Evolutionary conservation across 2,888 invertebrate genomes (phyloP).

Genomic region (Cephus nigrinus): DNA sequence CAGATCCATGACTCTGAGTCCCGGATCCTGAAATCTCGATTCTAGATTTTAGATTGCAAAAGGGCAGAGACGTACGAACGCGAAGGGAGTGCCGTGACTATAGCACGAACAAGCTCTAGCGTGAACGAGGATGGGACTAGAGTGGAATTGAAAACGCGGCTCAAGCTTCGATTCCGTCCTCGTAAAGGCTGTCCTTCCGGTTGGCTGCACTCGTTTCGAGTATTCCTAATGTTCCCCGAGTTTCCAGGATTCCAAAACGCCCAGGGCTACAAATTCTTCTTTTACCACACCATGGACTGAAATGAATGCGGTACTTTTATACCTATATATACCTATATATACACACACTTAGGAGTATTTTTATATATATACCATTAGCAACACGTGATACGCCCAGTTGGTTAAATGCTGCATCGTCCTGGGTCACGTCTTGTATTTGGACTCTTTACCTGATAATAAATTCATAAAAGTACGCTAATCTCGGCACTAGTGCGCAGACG

Average conservation of each 20-base stretch:
- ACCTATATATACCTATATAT: no score
- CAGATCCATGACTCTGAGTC: neutral
- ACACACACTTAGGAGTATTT: no score
- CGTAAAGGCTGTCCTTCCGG: neutral
- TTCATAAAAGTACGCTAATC: neutral
- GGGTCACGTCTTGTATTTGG: neutral
- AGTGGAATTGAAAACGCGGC: neutral
- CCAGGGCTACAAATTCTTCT: neutral
- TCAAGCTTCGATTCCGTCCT: neutral
- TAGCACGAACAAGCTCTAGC: neutral
- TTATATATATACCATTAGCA: neutral
- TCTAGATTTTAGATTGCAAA: neutral
- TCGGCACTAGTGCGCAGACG: neutral
- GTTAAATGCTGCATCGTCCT: neutral
- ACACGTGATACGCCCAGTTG: neutral
- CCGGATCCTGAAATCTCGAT: neutral
- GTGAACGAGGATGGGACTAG: neutral
- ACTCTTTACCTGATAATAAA: neutral
- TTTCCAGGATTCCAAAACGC: neutral
- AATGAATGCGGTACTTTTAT: neutral
- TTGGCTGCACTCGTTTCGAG: neutral
- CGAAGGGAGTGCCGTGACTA: neutral
- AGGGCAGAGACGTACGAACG: neutral
- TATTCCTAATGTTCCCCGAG: neutral
- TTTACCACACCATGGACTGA: neutral